phyloP scores from a whole-genome alignment of 2,797 vertebrate genomes.

The Corythornis leucogaster region DNA sequence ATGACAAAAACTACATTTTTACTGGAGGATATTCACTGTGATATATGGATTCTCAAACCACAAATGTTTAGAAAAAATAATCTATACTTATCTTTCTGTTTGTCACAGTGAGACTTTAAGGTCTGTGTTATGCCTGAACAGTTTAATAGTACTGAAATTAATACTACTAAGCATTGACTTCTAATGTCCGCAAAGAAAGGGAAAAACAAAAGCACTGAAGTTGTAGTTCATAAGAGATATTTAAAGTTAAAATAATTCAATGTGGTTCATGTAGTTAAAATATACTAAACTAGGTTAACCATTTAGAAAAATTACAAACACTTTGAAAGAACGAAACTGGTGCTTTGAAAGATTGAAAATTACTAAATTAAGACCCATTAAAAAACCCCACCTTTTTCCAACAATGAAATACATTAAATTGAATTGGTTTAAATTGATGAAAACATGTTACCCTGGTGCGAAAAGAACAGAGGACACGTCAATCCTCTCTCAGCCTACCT shows the following conservation, averaged over 20 bases:
- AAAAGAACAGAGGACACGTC: neutral
- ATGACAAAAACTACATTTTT: neutral
- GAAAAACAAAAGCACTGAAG: neutral
- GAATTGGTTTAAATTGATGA: fast-evolving
- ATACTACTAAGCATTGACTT: neutral
- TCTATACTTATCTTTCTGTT: neutral
- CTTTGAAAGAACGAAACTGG: neutral
- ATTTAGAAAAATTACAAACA: neutral
- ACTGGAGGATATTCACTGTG: neutral
- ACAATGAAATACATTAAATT: neutral
- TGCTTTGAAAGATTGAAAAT: neutral
- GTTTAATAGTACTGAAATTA: neutral
- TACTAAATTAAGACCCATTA: neutral
- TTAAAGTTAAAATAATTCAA: neutral
- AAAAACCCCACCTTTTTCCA: neutral
- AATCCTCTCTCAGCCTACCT: neutral
- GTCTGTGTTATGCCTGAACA: neutral
- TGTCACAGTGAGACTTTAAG: neutral
- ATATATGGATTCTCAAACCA: neutral
- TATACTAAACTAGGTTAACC: neutral
- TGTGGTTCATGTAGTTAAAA: neutral
- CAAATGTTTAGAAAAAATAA: neutral
- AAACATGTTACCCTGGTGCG: neutral
- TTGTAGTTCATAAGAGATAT: neutral
- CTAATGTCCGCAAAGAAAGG: neutral